Conservation (phyloP, 2,797 vertebrate genomes). For the Pempheris klunzingeri region DNA sequence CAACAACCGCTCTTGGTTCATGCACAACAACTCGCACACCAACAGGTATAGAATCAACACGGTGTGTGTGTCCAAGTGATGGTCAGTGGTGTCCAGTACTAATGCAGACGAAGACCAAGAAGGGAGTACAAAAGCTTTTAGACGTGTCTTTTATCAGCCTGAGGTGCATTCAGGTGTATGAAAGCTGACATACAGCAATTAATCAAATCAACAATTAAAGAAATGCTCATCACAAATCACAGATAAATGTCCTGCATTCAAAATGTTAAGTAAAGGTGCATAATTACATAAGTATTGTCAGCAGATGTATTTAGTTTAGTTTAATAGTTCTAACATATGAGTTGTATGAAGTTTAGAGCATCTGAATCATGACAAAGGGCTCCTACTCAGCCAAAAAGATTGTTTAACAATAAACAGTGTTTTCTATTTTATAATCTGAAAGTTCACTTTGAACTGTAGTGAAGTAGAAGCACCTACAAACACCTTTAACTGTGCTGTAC, state of each 20-base stretch:
- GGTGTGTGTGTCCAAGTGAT: too few relatives aligned
- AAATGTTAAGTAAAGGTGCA: neutral
- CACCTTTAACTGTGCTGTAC: too few relatives aligned
- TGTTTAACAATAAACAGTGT: neutral
- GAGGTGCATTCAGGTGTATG: neutral
- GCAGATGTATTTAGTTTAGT: too few relatives aligned
- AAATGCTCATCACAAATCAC: neutral
- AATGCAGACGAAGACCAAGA: neutral
- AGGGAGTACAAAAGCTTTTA: too few relatives aligned
- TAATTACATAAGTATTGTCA: neutral
- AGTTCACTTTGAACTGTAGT: neutral
- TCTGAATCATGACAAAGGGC: neutral
- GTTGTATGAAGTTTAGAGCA: neutral
- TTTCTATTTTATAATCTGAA: neutral
- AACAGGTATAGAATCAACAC: slow-evolving; percentile 88
- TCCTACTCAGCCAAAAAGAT: neutral
- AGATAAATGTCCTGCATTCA: neutral
- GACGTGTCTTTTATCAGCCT: neutral
- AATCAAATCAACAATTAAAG: neutral
- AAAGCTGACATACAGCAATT: too few relatives aligned
- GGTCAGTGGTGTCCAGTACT: neutral
- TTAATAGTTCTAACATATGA: too few relatives aligned
- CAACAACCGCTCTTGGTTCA: slow-evolving; percentile 99
- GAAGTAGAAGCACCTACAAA: neutral
- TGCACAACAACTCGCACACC: slow-evolving; percentile 99